Conservation (phyloP, 1,140 invertebrate genomes). For the Cyphomyrmex costatus region DNA sequence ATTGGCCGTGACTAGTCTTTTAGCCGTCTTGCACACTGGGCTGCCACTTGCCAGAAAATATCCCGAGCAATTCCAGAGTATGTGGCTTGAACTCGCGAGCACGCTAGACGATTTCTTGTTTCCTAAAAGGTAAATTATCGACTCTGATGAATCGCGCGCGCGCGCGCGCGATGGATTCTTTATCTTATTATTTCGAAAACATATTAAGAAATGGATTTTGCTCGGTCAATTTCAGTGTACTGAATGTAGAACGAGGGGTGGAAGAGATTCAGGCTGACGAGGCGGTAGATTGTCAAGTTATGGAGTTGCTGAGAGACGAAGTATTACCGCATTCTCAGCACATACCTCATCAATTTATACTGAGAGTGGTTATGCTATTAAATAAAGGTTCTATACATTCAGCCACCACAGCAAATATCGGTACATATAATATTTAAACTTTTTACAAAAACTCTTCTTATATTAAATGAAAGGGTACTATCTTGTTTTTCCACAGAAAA, state of each 20-base stretch:
- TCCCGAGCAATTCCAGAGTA: slow-evolving; percentile 89
- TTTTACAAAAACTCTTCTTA: not conserved
- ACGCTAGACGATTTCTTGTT: slow-evolving; percentile 97
- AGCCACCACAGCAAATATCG: slow-evolving; percentile 90
- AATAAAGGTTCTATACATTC: slow-evolving; percentile 98
- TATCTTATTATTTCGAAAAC: not conserved
- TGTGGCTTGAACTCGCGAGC: slow-evolving; percentile 95
- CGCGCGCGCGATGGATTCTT: not conserved
- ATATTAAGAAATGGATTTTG: slow-evolving; percentile 1
- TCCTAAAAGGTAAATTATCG: slow-evolving; percentile 89
- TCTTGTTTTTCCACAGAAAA: slow-evolving; percentile 87
- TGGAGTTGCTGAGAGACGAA: slow-evolving; percentile 94
- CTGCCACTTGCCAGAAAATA: slow-evolving; percentile 95
- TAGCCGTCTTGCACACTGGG: slow-evolving; percentile 93
- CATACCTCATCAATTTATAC: slow-evolving; percentile 95
- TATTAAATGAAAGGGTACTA: not conserved
- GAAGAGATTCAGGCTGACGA: slow-evolving; percentile 95
- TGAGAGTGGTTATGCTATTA: slow-evolving; percentile 95
- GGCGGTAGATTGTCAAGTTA: slow-evolving; percentile 94
- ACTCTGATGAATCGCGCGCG: not conserved
- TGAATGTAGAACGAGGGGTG: slow-evolving; percentile 90
- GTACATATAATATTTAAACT: slow-evolving; percentile 73
- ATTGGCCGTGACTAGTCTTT: slow-evolving; percentile 92
- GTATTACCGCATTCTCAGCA: slow-evolving; percentile 93
- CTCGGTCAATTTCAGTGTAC: slow-evolving; percentile 70